Conservation (phyloP, 2,888 invertebrate genomes). For the Meteorus cinctellus region DNA sequence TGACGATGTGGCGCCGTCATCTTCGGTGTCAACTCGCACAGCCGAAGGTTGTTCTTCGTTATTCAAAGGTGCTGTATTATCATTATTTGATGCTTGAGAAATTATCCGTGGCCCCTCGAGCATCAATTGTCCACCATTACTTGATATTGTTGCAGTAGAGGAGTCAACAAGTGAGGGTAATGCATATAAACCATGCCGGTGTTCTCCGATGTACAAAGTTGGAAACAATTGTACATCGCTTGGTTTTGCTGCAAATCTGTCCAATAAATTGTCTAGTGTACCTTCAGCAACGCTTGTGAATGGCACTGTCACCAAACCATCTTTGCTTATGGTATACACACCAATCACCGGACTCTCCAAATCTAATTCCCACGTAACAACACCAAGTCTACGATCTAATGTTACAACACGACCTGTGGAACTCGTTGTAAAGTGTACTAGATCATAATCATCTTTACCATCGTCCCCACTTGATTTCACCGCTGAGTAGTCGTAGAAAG, state of each 20-base stretch:
- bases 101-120: constrained; percentile 81
- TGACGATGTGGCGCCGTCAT: constrained; percentile 53
- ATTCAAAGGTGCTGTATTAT: constrained; percentile 55
- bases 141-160: constrained; percentile 87
- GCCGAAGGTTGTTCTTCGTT: constrained; percentile 57
- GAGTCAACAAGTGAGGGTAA: constrained; percentile 94
- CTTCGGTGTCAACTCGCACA: constrained; percentile 50
- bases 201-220: constrained; percentile 94
- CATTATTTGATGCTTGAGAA: constrained; percentile 61
- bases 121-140: constrained; percentile 81
- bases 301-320: constrained; percentile 87
- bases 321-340: constrained; percentile 85
- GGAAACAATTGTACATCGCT: constrained; percentile 77
- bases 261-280: constrained; percentile 80
- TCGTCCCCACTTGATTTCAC: constrained; percentile 84
- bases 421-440: constrained; percentile 92
- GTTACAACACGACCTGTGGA: constrained; percentile 91
- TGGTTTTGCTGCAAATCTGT: constrained; percentile 71
- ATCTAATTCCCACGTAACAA: constrained; percentile 90
- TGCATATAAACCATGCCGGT: constrained; percentile 90
- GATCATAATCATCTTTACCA: constrained; percentile 86
- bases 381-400: constrained; percentile 86
- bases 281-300: constrained; percentile 93
- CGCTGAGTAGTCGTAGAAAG: constrained; percentile 95
- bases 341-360: constrained; percentile 93